phyloP scores from a whole-genome alignment of 2,113 vertebrate species.

The Phalacrocorax aristotelis region DNA sequence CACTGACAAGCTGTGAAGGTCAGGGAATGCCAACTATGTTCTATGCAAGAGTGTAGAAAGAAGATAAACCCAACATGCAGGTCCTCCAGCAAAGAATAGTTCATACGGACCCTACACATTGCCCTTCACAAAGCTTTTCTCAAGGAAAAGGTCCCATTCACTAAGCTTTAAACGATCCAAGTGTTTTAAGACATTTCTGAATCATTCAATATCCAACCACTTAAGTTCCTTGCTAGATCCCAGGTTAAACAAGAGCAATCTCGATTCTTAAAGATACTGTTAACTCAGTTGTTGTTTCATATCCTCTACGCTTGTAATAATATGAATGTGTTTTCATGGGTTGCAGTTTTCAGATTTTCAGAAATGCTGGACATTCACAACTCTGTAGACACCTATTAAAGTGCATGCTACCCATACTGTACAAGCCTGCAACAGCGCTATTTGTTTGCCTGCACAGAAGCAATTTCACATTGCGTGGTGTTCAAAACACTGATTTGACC shows the following conservation, averaged over 20 bases:
- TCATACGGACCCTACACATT: not conserved
- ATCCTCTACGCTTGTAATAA: not conserved
- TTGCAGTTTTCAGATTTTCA: not conserved
- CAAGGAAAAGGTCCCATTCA: not conserved
- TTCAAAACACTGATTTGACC: not conserved
- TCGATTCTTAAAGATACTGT: not conserved
- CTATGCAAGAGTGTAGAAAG: not conserved
- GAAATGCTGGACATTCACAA: not conserved
- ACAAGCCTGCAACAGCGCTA: not conserved
- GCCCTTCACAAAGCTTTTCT: not conserved
- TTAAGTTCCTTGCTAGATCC: not conserved
- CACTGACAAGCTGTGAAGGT: not conserved
- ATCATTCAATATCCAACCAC: not conserved
- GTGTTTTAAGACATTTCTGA: not conserved
- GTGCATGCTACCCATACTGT: fast-evolving
- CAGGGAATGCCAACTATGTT: not conserved
- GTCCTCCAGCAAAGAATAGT: not conserved
- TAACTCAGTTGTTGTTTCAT: not conserved
- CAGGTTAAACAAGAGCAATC: not conserved
- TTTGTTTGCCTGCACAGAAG: not conserved
- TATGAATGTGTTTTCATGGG: not conserved
- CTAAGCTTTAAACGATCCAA: not conserved
- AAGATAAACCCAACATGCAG: not conserved
- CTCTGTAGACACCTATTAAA: not conserved
- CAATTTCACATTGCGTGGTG: not conserved